These are phyloP conservation scores for Caenorhabditis briggsae DNA, from an alignment of 1,140 invertebrate genomes.

Conservation along the genomic window DNA sequence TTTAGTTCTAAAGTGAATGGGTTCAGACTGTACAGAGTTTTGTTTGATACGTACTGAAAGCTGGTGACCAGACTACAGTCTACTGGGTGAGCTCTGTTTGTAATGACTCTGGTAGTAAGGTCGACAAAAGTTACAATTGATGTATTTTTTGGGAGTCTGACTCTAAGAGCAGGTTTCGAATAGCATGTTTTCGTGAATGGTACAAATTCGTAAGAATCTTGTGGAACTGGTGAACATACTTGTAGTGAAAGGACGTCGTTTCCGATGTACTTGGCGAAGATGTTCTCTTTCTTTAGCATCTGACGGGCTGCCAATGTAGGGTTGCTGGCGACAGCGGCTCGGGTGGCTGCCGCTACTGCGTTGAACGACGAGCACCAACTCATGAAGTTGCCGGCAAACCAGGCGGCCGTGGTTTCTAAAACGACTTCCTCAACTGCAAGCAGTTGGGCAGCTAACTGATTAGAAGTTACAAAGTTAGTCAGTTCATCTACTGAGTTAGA, in stretches of 20 bases:
- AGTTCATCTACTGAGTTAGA: background rate
- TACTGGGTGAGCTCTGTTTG: background rate
- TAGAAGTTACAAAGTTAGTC: background rate
- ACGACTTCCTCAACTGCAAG: background rate
- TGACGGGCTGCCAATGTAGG: background rate
- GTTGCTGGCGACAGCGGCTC: background rate
- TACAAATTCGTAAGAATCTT: background rate
- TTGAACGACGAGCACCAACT: constrained; percentile 1
- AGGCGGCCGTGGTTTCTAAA: background rate
- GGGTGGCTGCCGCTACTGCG: background rate
- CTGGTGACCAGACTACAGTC: background rate
- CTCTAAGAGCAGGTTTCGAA: background rate
- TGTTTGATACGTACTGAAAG: background rate
- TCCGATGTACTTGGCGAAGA: constrained; percentile 4
- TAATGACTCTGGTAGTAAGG: background rate
- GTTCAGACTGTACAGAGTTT: background rate
- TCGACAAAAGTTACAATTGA: background rate
- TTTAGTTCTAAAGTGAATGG: background rate
- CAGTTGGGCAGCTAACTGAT: background rate
- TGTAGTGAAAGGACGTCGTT: background rate
- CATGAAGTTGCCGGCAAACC: background rate
- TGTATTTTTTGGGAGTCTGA: background rate
- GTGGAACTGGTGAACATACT: background rate
- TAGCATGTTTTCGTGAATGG: background rate
- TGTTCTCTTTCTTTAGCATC: background rate